These are phyloP conservation scores for Brachionus asplanchnoidis DNA, from an alignment of 1,140 invertebrate species.

Conservation along the genomic window DNA sequence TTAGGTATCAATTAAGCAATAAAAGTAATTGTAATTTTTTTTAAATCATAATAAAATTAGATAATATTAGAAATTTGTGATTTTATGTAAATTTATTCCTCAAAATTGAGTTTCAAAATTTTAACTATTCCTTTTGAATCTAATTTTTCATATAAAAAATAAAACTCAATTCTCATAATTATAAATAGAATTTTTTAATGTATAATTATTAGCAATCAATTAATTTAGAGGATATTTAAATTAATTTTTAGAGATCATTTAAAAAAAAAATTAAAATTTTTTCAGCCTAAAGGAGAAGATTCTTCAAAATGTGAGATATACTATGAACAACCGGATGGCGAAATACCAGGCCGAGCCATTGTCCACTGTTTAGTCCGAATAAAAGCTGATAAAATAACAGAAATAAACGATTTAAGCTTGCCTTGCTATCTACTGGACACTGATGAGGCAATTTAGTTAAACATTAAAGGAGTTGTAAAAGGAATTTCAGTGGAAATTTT, in stretches of 20 bases:
- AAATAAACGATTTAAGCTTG: neutral
- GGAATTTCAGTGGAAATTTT: neutral
- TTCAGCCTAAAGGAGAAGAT: neutral
- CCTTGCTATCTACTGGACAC: slow-evolving; percentile 2
- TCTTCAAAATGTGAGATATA: neutral
- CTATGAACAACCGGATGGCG: neutral
- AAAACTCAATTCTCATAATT: no score
- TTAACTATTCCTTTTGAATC: no score
- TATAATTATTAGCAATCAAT: no score
- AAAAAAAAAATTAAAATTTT: neutral
- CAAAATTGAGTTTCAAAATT: no score
- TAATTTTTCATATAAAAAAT: no score
- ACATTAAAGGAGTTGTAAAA: neutral
- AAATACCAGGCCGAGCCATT: neutral
- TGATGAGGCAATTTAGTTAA: neutral
- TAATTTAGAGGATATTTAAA: no score
- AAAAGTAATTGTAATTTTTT: no score
- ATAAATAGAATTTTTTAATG: no score
- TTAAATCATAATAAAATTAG: no score
- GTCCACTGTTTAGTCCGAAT: neutral
- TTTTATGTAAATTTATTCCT: no score
- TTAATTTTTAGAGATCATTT: neutral
- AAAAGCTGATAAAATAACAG: neutral
- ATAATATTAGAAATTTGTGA: no score
- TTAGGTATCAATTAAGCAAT: neutral